A percentile compares a stretch with the other conserved stretches of the same genome.
Conservation (phyloP, 2,888 invertebrate species). For the Cephus pulcher region DNA sequence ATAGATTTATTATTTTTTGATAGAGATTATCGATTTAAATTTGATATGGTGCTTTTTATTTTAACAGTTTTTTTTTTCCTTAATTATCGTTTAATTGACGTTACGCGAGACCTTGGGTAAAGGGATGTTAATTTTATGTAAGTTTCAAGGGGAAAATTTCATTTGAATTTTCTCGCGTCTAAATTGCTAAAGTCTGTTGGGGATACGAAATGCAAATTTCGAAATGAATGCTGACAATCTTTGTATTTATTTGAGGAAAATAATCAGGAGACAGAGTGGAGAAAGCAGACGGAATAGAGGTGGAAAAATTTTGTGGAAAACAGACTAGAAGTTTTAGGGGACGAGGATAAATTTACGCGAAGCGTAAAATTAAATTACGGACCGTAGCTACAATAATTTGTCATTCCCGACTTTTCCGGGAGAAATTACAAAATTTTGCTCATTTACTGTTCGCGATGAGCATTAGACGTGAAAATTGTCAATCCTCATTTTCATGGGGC, state of each 20-base stretch:
- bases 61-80: not conserved
- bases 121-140: not conserved
- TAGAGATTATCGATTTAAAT: not conserved
- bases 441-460: not conserved
- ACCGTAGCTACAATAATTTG: not conserved
- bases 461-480: not conserved
- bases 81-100: not conserved
- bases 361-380: not conserved
- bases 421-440: not conserved
- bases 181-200: not conserved
- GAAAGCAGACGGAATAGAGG: not conserved
- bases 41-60: not conserved
- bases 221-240: not conserved
- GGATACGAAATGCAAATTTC: not conserved
- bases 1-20: not conserved
- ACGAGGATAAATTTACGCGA: not conserved
- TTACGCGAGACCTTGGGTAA: not conserved
- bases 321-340: not conserved
- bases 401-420: not conserved
- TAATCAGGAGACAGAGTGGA: not conserved
- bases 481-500: not conserved
- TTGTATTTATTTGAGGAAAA: not conserved
- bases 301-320: not conserved
- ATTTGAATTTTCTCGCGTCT: not conserved
- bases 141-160: not conserved